Conservation (phyloP, 2,113 vertebrate species). For the Scophthalmus maximus region DNA sequence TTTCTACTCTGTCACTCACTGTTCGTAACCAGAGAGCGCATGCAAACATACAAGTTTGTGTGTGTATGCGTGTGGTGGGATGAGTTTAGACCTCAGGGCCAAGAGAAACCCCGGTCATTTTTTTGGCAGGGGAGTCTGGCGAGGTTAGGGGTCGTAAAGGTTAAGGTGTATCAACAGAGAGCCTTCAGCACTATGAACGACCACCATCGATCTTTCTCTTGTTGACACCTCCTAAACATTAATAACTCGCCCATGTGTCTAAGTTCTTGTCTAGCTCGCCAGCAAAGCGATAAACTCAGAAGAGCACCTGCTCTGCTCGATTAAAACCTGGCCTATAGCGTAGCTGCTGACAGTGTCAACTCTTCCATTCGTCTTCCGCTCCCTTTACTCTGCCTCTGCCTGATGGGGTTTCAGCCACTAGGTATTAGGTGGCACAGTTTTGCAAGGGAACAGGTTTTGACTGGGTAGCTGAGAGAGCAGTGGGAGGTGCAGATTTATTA, state of each 20-base stretch:
- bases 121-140: slow-evolving; percentile 12
- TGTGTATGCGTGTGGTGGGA: slow-evolving; percentile 33
- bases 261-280: too few species aligned
- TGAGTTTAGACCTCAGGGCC: slow-evolving; percentile 52
- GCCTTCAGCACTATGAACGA: slow-evolving; percentile 40
- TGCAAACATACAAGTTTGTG: slow-evolving; percentile 27
- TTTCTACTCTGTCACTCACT: slow-evolving; percentile 68
- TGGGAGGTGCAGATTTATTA: slow-evolving; percentile 74
- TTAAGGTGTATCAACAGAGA: slow-evolving; percentile 62
- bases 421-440: slow-evolving; percentile 40
- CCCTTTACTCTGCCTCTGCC: slow-evolving; percentile 8
- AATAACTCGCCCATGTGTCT: slow-evolving; percentile 12
- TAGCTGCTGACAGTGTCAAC: slow-evolving; percentile 32
- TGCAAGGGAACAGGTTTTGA: slow-evolving; percentile 34
- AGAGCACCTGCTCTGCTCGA: slow-evolving; percentile 60
- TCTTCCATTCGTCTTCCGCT: slow-evolving; percentile 38
- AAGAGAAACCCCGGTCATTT: slow-evolving; percentile 30
- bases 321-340: slow-evolving; percentile 47
- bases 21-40: slow-evolving; percentile 35
- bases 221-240: slow-evolving; percentile 65
- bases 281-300: too few species aligned
- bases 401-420: slow-evolving; percentile 32
- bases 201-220: slow-evolving; percentile 46
- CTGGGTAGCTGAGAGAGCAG: slow-evolving; percentile 41
- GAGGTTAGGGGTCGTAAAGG: slow-evolving; percentile 71